Evolutionary conservation across 2,113 vertebrate species (phyloP).

Genomic region (Ammospiza caudacuta): DNA sequence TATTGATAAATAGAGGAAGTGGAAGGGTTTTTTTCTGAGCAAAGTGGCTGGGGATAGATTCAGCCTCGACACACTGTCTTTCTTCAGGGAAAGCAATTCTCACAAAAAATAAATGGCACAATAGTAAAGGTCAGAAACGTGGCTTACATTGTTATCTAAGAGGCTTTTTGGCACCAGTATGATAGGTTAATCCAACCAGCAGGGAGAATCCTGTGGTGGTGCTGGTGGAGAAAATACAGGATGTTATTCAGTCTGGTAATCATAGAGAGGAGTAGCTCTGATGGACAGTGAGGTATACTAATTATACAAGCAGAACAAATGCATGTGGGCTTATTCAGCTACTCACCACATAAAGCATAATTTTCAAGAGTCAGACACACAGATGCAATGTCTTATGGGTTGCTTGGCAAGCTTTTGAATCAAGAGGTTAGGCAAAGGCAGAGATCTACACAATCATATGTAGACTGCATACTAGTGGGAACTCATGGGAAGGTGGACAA

Average conservation of each 20-base stretch:
- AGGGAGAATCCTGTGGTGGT: conserved; percentile 52
- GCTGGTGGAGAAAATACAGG: conserved; percentile 45
- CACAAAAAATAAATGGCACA: conserved; percentile 49
- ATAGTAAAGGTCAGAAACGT: neutral
- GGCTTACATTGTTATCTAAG: neutral
- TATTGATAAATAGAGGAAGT: conserved; percentile 47
- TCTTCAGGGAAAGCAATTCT: conserved; percentile 27
- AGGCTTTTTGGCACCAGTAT: neutral
- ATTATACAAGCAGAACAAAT: conserved; percentile 20
- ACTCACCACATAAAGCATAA: neutral
- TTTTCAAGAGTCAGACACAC: conserved; percentile 51
- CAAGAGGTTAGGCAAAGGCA: neutral
- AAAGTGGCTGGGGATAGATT: conserved; percentile 63
- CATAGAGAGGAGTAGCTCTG: conserved; percentile 57
- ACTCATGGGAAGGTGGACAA: conserved; percentile 37
- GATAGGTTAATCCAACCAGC: conserved; percentile 71
- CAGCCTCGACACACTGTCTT: neutral
- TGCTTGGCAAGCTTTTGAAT: conserved; percentile 22
- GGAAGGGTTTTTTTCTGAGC: neutral
- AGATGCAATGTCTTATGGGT: neutral
- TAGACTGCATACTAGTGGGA: conserved; percentile 17
- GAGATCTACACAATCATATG: conserved; percentile 13
- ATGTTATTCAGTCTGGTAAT: conserved; percentile 58
- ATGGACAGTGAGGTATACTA: conserved; percentile 45
- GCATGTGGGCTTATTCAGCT: conserved; percentile 39